Conservation (phyloP, 2,113 vertebrate species). For the Paedocypris sp. region DNA sequence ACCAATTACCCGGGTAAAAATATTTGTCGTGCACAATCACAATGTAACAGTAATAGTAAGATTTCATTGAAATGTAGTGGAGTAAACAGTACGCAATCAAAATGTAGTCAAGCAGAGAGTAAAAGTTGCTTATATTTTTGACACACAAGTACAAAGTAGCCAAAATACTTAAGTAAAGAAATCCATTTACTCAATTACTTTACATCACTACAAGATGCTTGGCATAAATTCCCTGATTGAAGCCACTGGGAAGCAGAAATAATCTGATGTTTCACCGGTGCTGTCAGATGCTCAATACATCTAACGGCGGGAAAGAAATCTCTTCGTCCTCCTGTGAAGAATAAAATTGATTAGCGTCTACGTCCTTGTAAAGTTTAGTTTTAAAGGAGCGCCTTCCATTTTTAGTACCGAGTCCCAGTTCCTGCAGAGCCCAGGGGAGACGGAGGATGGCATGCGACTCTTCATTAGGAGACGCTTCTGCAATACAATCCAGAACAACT, state of each 20-base stretch:
- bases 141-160: too few species aligned
- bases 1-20: too few species aligned
- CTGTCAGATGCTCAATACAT: not conserved
- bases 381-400: not conserved
- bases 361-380: conserved; percentile 5
- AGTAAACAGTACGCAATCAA: too few species aligned
- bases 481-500: not conserved
- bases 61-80: too few species aligned
- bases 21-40: too few species aligned
- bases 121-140: too few species aligned
- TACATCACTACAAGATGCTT: not conserved
- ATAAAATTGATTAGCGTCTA: conserved; percentile 1
- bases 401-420: conserved; percentile 1
- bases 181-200: too few species aligned
- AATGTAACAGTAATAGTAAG: too few species aligned
- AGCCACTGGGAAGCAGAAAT: not conserved
- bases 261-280: not conserved
- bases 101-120: too few species aligned
- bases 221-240: not conserved
- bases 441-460: conserved; percentile 10
- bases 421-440: conserved; percentile 7
- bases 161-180: too few species aligned
- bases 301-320: not conserved
- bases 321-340: not conserved
- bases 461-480: conserved; percentile 7